Evolutionary conservation across 2,888 invertebrate genomes (phyloP).

Genomic region (Epinotia demarniana): DNA sequence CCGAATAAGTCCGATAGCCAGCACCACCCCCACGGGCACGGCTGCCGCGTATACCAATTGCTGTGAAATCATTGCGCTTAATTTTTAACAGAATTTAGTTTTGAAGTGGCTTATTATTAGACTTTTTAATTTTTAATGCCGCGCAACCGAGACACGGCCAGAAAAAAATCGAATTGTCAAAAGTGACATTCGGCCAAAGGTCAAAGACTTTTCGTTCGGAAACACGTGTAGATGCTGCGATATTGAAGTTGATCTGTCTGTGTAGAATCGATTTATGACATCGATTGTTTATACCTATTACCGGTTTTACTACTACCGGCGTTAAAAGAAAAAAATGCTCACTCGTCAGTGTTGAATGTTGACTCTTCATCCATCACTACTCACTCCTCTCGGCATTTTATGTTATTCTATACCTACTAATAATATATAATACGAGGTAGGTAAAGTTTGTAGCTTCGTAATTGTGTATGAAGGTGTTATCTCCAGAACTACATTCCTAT

Average conservation of each 20-base stretch:
- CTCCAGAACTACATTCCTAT: too few relatives aligned
- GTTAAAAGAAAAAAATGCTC: too few relatives aligned
- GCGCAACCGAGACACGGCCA: slow-evolving; percentile 1
- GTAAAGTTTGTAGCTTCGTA: too few relatives aligned
- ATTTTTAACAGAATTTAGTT: neutral
- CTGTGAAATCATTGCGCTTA: slow-evolving; percentile 63
- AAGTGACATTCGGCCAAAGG: slow-evolving; percentile 66
- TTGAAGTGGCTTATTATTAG: neutral
- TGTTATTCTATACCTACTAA: too few relatives aligned
- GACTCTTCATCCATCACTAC: too few relatives aligned
- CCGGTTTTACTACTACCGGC: too few relatives aligned
- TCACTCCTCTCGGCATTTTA: too few relatives aligned
- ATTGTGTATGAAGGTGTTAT: too few relatives aligned
- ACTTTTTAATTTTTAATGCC: slow-evolving; percentile 11
- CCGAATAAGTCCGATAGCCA: slow-evolving; percentile 73
- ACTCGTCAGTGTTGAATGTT: too few relatives aligned
- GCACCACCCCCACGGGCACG: slow-evolving; percentile 73
- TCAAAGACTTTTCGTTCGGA: slow-evolving; percentile 59
- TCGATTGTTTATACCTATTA: too few relatives aligned
- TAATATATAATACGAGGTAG: too few relatives aligned
- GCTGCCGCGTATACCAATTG: slow-evolving; percentile 72
- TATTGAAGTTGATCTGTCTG: neutral
- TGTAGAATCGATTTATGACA: neutral
- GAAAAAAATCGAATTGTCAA: slow-evolving; percentile 55
- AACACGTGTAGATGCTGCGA: slow-evolving; percentile 44